Percentiles rank a stretch among this genome's conserved stretches.
Evolutionary conservation across 2,797 vertebrate species (phyloP).

Genomic region (Diplodus sargus): DNA sequence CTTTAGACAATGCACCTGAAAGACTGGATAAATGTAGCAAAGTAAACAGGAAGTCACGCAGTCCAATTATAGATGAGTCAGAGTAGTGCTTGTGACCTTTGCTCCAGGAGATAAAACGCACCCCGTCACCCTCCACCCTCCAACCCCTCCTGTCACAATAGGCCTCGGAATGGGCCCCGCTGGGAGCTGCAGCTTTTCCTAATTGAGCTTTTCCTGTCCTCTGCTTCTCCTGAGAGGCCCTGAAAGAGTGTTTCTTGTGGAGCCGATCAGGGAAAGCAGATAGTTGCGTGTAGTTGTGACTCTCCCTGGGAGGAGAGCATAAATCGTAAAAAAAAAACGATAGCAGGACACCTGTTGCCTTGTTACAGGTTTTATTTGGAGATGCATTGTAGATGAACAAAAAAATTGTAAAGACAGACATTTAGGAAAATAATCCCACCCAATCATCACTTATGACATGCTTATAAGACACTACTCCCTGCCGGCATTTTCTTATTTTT

Average conservation of each 20-base stretch:
- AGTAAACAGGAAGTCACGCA: constrained; percentile 67
- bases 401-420: too few relatives aligned
- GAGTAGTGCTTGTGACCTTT: constrained; percentile 42
- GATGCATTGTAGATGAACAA: too few relatives aligned
- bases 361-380: too few relatives aligned
- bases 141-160: constrained; percentile 21
- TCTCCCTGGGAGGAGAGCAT: neutral
- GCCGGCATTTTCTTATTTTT: too few relatives aligned
- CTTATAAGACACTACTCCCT: too few relatives aligned
- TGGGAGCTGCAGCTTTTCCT: constrained; percentile 60
- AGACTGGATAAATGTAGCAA: constrained; percentile 32
- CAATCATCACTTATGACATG: too few relatives aligned
- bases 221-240: constrained; percentile 47
- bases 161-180: constrained; percentile 29
- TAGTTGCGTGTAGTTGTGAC: neutral
- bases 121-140: constrained; percentile 34
- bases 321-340: neutral
- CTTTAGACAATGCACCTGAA: neutral
- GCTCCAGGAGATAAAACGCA: constrained; percentile 58
- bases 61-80: constrained; percentile 37
- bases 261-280: neutral
- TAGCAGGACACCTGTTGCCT: neutral
- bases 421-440: too few relatives aligned
- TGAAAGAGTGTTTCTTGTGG: constrained; percentile 1
- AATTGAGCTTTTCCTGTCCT: constrained; percentile 75